phyloP scores from a whole-genome alignment of 1,140 invertebrate species.

The Melanaphis sacchari region DNA sequence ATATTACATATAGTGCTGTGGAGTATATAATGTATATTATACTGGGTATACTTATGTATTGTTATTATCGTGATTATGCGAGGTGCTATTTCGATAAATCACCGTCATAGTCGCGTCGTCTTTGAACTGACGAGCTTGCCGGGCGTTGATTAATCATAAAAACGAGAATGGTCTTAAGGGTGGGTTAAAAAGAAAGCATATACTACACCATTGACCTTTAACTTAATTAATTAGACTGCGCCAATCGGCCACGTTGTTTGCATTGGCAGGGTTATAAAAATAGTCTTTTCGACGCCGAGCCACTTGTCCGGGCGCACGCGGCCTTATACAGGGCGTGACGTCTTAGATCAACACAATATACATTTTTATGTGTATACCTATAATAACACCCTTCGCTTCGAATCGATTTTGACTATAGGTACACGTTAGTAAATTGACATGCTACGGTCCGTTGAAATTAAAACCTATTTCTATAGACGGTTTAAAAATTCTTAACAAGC shows the following conservation, averaged over 20 bases:
- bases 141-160: conserved; percentile 47
- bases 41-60: neutral
- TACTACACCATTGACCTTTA: neutral
- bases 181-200: neutral
- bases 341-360: neutral
- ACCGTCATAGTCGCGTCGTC: neutral
- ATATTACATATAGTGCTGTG: neutral
- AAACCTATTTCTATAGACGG: neutral
- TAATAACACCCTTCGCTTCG: neutral
- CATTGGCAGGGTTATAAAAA: conserved; percentile 4
- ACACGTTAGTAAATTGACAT: neutral
- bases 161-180: neutral
- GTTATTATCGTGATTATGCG: neutral
- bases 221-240: conserved; percentile 32
- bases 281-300: neutral
- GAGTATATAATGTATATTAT: neutral
- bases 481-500: neutral
- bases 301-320: neutral
- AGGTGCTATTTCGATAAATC: neutral
- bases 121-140: neutral
- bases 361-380: neutral
- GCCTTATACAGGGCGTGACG: neutral
- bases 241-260: neutral
- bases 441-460: neutral
- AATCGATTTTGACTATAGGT: neutral